Percentiles rank a stretch among this genome's conserved stretches.
phyloP scores from a whole-genome alignment of 2,888 invertebrate genomes.

The Phalangium opilio region DNA sequence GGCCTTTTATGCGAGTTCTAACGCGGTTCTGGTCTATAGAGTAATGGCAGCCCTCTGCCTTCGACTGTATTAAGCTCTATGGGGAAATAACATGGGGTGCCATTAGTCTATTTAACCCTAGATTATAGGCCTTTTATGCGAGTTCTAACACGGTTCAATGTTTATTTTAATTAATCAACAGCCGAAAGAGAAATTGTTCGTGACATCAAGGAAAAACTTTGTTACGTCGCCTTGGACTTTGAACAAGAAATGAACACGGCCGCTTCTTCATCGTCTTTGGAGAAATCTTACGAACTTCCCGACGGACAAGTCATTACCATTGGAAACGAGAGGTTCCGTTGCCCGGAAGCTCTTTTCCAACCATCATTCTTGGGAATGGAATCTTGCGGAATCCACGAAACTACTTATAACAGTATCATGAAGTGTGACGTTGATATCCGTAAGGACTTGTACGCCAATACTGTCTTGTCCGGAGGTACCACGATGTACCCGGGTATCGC shows the following conservation, averaged over 20 bases:
- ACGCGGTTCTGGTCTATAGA: too few species aligned
- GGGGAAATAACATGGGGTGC: too few species aligned
- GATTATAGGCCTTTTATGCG: too few species aligned
- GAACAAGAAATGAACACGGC: conserved; percentile 92
- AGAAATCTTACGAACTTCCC: conserved; percentile 83
- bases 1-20: too few species aligned
- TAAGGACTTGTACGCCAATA: conserved; percentile 34
- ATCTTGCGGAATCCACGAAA: conserved; percentile 75
- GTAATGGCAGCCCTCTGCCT: too few species aligned
- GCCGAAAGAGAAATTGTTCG: conserved; percentile 71
- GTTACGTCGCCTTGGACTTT: conserved; percentile 84
- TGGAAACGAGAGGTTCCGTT: conserved; percentile 73
- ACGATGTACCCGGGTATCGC: conserved; percentile 96
- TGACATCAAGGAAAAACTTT: conserved; percentile 87
- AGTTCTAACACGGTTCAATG: too few species aligned
- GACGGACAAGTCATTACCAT: conserved; percentile 62
- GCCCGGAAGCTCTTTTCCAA: conserved; percentile 77
- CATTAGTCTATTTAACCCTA: too few species aligned
- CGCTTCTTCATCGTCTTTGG: conserved; percentile 72
- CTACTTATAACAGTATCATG: conserved; percentile 86
- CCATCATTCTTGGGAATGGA: conserved; percentile 74
- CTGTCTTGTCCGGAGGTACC: conserved; percentile 67
- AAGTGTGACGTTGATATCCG: conserved; percentile 87
- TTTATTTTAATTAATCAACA: too few species aligned
- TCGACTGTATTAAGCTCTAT: too few species aligned